Percentiles rank a stretch among this genome's conserved stretches.
phyloP scores from a whole-genome alignment of 2,797 vertebrate genomes.

The Xenops minutus region DNA sequence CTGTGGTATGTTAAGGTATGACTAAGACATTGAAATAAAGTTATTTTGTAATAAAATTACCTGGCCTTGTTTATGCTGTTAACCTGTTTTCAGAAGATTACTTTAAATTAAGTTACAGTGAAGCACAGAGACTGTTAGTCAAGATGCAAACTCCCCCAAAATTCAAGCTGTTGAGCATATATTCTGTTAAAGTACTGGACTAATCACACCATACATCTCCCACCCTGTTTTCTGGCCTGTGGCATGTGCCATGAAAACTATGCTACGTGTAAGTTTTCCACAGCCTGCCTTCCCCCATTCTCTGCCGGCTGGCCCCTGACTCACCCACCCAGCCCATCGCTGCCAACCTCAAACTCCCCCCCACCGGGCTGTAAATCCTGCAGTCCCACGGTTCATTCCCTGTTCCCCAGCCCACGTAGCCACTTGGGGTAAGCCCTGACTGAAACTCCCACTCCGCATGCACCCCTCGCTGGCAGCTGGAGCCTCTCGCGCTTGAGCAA shows the following conservation, averaged over 20 bases:
- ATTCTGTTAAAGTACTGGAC: not conserved
- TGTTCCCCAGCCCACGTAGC: not conserved
- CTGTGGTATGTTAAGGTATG: not conserved
- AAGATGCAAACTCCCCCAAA: not conserved
- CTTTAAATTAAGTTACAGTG: not conserved
- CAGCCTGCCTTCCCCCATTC: not conserved
- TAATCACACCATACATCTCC: not conserved
- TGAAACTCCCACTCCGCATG: not conserved
- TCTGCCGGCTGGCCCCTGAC: not conserved
- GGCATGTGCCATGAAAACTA: not conserved
- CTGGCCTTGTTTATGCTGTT: not conserved
- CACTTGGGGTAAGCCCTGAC: not conserved
- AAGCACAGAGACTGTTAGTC: not conserved
- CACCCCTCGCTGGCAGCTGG: not conserved
- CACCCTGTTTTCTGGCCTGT: not conserved
- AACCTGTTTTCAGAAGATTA: not conserved
- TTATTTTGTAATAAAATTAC: not conserved
- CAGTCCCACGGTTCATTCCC: not conserved
- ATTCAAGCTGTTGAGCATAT: rapidly evolving
- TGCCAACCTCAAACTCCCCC: not conserved
- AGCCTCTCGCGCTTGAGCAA: not conserved
- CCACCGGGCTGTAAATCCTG: rapidly evolving
- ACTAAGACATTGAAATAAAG: slow-evolving; percentile 3
- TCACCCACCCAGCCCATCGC: not conserved
- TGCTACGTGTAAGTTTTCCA: not conserved